These are phyloP conservation scores for Zaprionus camerounensis DNA, from an alignment of 1,140 invertebrate genomes.

Conservation along the genomic window DNA sequence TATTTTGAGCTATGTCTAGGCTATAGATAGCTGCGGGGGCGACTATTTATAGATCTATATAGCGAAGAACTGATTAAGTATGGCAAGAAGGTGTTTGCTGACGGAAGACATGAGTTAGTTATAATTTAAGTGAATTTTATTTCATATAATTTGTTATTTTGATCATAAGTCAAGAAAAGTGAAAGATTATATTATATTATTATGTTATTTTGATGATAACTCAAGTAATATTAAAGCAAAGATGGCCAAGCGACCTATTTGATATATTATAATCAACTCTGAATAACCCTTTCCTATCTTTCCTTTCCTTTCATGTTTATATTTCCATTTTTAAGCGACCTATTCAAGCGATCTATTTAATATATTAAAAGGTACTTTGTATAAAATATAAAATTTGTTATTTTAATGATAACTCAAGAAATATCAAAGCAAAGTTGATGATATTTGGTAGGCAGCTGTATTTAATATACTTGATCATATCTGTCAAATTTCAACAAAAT, in stretches of 20 bases:
- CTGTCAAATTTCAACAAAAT: not conserved
- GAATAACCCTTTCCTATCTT: too few species aligned
- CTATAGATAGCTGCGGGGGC: not conserved
- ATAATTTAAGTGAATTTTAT: not conserved
- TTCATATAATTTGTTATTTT: not conserved
- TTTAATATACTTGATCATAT: not conserved
- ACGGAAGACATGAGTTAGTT: not conserved
- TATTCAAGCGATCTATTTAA: too few species aligned
- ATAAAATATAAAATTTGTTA: too few species aligned
- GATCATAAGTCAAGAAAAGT: too few species aligned
- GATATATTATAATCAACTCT: too few species aligned
- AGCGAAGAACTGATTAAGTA: not conserved
- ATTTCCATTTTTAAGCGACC: too few species aligned
- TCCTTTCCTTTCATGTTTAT: too few species aligned
- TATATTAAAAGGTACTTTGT: too few species aligned
- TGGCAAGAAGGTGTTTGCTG: not conserved
- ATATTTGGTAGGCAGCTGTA: not conserved
- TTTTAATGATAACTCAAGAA: not conserved
- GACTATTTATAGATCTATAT: not conserved
- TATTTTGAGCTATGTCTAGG: constrained; percentile 63
- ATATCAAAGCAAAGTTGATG: not conserved
- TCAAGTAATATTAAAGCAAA: not conserved
- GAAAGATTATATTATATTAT: not conserved
- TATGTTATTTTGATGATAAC: not conserved
- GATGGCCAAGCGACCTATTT: not conserved